phyloP scores from a whole-genome alignment of 2,113 vertebrate species.

The Emberiza fucata region DNA sequence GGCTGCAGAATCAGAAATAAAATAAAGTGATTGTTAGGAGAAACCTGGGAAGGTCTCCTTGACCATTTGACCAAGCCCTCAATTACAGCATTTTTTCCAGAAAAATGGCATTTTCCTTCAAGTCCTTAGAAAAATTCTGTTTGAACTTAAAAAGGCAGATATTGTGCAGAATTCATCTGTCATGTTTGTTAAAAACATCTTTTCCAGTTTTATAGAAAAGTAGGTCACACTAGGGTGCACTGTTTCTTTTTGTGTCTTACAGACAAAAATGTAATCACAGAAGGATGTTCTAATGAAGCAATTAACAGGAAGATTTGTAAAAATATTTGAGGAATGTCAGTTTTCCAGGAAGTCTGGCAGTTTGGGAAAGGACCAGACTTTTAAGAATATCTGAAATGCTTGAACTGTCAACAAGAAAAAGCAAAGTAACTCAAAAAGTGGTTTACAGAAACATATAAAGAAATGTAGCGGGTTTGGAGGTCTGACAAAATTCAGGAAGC shows the following conservation, averaged over 20 bases:
- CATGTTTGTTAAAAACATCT: background rate
- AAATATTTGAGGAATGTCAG: background rate
- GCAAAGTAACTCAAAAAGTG: background rate
- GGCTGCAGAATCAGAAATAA: background rate
- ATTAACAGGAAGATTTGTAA: background rate
- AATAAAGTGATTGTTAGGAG: background rate
- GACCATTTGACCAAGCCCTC: background rate
- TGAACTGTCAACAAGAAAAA: background rate
- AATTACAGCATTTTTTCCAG: background rate
- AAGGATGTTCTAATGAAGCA: background rate
- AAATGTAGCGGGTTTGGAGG: background rate
- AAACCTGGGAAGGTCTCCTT: background rate
- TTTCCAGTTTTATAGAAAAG: background rate
- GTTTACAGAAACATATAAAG: background rate
- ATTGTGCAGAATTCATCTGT: background rate
- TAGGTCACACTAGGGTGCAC: background rate
- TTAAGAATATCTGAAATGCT: background rate
- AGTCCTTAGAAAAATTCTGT: background rate
- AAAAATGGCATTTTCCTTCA: background rate
- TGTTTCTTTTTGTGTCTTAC: background rate
- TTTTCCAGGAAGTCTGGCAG: background rate
- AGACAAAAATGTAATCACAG: background rate
- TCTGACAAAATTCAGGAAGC: background rate
- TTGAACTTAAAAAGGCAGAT: background rate
- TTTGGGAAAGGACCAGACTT: background rate